phyloP scores from a whole-genome alignment of 2,797 vertebrate genomes.

The Phataginus tetradactyla region DNA sequence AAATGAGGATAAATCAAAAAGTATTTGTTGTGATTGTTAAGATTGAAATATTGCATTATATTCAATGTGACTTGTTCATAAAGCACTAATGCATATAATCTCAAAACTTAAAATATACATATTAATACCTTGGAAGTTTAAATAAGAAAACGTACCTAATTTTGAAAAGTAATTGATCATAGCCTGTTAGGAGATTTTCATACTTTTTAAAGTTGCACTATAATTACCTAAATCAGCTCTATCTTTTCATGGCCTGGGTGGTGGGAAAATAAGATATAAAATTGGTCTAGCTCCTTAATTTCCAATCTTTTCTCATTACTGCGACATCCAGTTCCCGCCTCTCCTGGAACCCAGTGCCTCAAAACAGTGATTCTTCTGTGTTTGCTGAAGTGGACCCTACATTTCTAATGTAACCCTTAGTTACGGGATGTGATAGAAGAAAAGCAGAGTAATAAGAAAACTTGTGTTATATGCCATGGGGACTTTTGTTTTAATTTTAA shows the following conservation, averaged over 20 bases:
- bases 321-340: too few species aligned
- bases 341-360: not conserved
- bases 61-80: not conserved
- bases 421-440: not conserved
- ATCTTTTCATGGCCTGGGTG: not conserved
- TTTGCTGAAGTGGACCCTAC: not conserved
- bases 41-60: not conserved
- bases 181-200: not conserved
- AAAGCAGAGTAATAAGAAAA: not conserved
- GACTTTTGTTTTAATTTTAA: not conserved
- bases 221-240: not conserved
- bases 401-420: not conserved
- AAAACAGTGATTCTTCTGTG: not conserved
- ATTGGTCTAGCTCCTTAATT: not conserved
- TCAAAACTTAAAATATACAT: not conserved
- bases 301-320: not conserved
- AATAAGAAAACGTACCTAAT: not conserved
- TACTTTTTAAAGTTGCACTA: not conserved
- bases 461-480: not conserved
- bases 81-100: not conserved
- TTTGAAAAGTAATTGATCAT: constrained; percentile 6
- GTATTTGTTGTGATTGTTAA: not conserved
- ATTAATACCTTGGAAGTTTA: not conserved
- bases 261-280: not conserved
- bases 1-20: not conserved